Evolutionary conservation across 1,140 invertebrate species (phyloP).

Genomic region (Saccostrea cuccullata): DNA sequence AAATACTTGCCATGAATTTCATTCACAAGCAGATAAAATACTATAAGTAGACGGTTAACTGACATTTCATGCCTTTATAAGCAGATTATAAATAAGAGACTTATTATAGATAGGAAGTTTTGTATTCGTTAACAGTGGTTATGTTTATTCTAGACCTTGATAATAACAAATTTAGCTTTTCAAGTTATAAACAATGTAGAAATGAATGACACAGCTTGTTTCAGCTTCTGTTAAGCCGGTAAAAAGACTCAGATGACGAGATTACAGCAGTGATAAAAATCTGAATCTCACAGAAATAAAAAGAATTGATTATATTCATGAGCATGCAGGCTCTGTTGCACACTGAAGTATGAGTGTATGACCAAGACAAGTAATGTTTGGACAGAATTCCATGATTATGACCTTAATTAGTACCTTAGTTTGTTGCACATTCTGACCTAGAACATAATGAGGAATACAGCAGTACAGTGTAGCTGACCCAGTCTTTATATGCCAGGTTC

Average conservation of each 20-base stretch:
- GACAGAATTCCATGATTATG: background rate
- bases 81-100: background rate
- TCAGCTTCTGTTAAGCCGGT: too few relatives aligned
- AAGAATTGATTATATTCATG: conserved; percentile 5
- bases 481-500: background rate
- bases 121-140: background rate
- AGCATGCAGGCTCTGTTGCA: background rate
- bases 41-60: background rate
- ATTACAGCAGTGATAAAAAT: too few relatives aligned
- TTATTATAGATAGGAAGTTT: conserved; percentile 10
- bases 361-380: background rate
- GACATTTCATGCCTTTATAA: conserved; percentile 8
- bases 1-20: background rate
- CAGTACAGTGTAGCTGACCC: background rate
- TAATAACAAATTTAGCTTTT: too few relatives aligned
- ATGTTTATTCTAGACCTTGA: background rate
- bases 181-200: too few relatives aligned
- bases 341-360: background rate
- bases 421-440: background rate
- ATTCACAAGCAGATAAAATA: background rate
- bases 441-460: background rate
- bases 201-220: too few relatives aligned
- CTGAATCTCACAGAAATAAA: background rate
- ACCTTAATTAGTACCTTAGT: background rate
- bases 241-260: too few relatives aligned